Conservation (phyloP, 2,888 invertebrate species). For the Melieria crassipennis region DNA sequence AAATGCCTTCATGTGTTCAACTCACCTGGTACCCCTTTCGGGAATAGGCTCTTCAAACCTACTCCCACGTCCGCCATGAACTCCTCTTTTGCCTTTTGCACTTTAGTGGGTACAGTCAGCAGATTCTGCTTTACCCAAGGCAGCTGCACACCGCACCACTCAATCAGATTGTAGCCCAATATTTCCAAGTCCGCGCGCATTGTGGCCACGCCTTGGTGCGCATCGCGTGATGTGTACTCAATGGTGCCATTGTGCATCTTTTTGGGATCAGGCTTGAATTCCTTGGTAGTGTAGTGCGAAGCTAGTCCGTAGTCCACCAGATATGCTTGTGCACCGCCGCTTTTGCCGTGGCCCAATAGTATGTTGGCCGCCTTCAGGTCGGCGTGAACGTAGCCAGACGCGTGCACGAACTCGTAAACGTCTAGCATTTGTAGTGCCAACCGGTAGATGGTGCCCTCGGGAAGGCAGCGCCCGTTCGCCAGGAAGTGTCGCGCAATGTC, state of each 20-base stretch:
- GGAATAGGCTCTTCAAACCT: conserved; percentile 55
- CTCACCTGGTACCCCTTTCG: conserved; percentile 65
- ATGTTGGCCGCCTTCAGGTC: conserved; percentile 97
- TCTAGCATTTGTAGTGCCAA: conserved; percentile 88
- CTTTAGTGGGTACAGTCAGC: conserved; percentile 70
- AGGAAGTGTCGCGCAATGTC: conserved; percentile 84
- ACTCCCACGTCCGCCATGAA: conserved; percentile 70
- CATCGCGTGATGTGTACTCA: conserved; percentile 95
- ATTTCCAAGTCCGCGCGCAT: conserved; percentile 95
- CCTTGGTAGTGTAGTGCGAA: conserved; percentile 77
- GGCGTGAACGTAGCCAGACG: conserved; percentile 89
- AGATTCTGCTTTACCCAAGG: conserved; percentile 81
- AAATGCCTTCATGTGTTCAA: conserved; percentile 12
- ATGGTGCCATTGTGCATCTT: conserved; percentile 97
- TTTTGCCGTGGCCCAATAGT: conserved; percentile 76
- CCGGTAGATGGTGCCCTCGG: conserved; percentile 79
- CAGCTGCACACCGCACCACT: conserved; percentile 85
- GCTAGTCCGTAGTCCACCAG: conserved; percentile 96
- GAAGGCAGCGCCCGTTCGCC: conserved; percentile 74
- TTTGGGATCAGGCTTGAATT: conserved; percentile 88
- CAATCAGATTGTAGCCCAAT: conserved; percentile 90
- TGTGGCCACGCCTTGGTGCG: conserved; percentile 89
- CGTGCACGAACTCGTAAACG: conserved; percentile 92
- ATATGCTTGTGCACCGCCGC: conserved; percentile 78
- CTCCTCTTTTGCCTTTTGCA: conserved; percentile 76